Conservation (phyloP, 1,140 invertebrate species). For the Drosophila triauraria region DNA sequence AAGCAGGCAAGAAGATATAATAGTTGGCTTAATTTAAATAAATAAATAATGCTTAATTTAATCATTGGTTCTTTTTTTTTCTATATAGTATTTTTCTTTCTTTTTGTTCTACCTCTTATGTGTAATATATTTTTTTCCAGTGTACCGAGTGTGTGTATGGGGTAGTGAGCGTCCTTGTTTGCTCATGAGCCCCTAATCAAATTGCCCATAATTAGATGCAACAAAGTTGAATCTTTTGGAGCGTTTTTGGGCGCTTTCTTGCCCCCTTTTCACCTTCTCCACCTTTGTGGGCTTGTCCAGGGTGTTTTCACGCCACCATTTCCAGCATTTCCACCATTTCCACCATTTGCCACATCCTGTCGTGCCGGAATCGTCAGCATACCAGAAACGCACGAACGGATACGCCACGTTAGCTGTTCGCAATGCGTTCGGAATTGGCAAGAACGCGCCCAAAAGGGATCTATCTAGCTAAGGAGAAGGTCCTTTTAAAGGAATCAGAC, state of each 20-base stretch:
- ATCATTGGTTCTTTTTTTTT: too few species aligned
- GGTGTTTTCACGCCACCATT: slow-evolving; percentile 16
- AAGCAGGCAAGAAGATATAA: too few species aligned
- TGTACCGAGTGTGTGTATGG: slow-evolving; percentile 6
- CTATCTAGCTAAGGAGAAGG: background rate
- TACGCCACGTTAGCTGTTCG: slow-evolving; percentile 56
- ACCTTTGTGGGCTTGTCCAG: background rate
- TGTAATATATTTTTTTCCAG: background rate
- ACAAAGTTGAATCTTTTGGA: slow-evolving; percentile 56
- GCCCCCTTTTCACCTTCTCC: background rate
- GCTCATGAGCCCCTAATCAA: slow-evolving; percentile 64
- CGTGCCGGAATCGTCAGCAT: slow-evolving; percentile 52
- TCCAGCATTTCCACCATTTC: slow-evolving; percentile 5
- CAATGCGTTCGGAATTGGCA: slow-evolving; percentile 60
- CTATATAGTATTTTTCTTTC: too few species aligned
- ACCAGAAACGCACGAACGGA: slow-evolving; percentile 54
- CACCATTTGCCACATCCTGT: slow-evolving; percentile 36
- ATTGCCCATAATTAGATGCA: slow-evolving; percentile 71
- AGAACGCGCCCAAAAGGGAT: slow-evolving; percentile 3
- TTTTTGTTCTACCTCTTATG: too few species aligned
- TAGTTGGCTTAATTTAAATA: too few species aligned
- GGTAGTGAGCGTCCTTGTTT: slow-evolving; percentile 39
- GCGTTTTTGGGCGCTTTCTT: slow-evolving; percentile 36
- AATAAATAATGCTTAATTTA: too few species aligned
- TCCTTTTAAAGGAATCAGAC: slow-evolving; percentile 11